Conservation (phyloP, 2,113 vertebrate species). For the Melanotaenia duboulayi region DNA sequence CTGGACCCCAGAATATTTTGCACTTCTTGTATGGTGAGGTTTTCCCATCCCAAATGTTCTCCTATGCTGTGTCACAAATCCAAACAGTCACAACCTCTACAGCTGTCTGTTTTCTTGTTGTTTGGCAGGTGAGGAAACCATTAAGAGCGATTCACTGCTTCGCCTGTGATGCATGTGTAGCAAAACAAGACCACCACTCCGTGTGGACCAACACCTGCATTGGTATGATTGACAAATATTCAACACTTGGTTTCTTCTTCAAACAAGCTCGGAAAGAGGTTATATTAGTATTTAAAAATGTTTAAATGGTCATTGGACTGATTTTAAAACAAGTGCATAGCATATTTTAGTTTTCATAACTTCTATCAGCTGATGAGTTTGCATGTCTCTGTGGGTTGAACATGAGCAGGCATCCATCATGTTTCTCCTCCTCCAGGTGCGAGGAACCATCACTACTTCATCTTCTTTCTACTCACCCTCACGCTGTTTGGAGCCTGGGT, state of each 20-base stretch:
- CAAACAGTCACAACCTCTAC: no score
- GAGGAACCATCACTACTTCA: constrained; percentile 91
- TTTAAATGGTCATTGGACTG: no score
- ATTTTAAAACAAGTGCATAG: no score
- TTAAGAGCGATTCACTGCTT: constrained; percentile 90
- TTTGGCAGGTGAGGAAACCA: constrained; percentile 89
- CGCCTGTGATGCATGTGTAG: constrained; percentile 88
- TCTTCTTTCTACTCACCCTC: constrained; percentile 88
- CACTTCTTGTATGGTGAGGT: constrained; percentile 92
- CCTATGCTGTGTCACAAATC: no score
- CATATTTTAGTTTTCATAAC: no score
- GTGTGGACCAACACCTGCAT: constrained; percentile 91
- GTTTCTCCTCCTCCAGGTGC: constrained; percentile 79
- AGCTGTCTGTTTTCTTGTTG: neutral
- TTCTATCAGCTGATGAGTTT: neutral
- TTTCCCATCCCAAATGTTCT: no score
- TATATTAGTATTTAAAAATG: no score
- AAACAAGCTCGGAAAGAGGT: no score
- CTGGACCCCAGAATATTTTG: constrained; percentile 94
- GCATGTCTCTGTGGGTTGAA: neutral
- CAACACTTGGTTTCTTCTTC: no score
- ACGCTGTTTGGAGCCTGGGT: constrained; percentile 83
- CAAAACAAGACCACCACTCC: constrained; percentile 94
- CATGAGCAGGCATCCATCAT: neutral
- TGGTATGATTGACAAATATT: constrained; percentile 72